These are phyloP conservation scores for Hoplodrina blanda DNA, from an alignment of 2,888 invertebrate species.

Conservation along the genomic window DNA sequence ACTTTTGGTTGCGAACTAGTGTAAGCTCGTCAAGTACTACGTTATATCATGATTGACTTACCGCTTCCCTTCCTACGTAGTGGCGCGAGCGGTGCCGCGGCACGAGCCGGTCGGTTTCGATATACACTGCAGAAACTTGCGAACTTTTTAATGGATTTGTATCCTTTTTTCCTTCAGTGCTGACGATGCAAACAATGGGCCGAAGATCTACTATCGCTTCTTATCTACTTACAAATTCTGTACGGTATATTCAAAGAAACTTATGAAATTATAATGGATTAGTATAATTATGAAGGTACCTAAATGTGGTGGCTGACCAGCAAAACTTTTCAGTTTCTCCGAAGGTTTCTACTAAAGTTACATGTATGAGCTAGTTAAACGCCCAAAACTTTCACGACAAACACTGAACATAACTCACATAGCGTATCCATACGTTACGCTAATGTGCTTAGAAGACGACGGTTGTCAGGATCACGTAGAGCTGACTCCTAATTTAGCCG, in stretches of 20 bases:
- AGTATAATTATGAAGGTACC: background rate
- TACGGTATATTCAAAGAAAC: background rate
- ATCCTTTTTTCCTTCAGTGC: conserved; percentile 39
- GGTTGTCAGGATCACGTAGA: background rate
- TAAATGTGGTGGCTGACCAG: background rate
- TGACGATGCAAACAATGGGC: conserved; percentile 43
- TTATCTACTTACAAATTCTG: conserved; percentile 19
- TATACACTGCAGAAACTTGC: conserved; percentile 49
- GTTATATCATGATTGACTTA: background rate
- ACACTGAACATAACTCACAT: conserved; percentile 3
- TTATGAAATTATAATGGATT: conserved; percentile 1
- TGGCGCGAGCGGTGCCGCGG: background rate
- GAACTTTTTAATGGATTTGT: conserved; percentile 62
- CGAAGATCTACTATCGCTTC: conserved; percentile 20
- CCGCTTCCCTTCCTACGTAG: background rate
- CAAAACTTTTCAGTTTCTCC: conserved; percentile 5
- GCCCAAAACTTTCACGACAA: conserved; percentile 1
- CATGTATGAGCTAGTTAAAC: conserved; percentile 10
- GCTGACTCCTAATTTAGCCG: conserved; percentile 13
- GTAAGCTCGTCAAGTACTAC: too few species aligned
- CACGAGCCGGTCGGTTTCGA: conserved; percentile 39
- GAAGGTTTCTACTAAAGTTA: conserved; percentile 13
- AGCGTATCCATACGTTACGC: background rate
- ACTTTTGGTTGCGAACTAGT: too few species aligned
- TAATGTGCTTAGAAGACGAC: background rate